Conservation (phyloP, 2,113 vertebrate species). For the Synodontis membranacea region DNA sequence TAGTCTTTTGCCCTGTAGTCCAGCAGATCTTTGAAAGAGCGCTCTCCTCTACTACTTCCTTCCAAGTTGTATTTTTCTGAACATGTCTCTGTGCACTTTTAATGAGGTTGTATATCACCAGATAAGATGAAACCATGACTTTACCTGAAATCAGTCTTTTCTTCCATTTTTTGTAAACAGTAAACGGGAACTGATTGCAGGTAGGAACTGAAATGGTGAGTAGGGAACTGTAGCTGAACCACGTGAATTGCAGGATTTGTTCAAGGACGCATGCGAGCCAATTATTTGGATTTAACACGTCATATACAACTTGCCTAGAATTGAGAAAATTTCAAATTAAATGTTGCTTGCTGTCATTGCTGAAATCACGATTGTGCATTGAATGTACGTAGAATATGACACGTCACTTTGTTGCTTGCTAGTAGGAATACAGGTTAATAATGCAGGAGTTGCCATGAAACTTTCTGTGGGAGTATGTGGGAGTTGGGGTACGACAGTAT, state of each 20-base stretch:
- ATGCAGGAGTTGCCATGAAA: no score
- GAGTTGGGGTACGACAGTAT: no score
- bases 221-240: not conserved
- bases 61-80: not conserved
- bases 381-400: not conserved
- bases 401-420: not conserved
- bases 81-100: not conserved
- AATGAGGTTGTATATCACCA: not conserved
- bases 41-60: not conserved
- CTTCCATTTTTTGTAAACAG: not conserved
- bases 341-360: not conserved
- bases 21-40: not conserved
- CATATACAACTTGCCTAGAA: no score
- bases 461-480: not conserved
- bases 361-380: not conserved
- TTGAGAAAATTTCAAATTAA: not conserved
- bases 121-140: not conserved
- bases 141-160: not conserved
- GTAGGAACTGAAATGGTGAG: not conserved
- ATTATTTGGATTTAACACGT: not conserved
- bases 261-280: not conserved
- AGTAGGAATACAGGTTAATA: not conserved
- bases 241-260: not conserved
- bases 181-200: conserved; percentile 9
- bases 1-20: not conserved